Evolutionary conservation across 1,140 invertebrate species (phyloP).

Genomic region (Cotesia glomerata): DNA sequence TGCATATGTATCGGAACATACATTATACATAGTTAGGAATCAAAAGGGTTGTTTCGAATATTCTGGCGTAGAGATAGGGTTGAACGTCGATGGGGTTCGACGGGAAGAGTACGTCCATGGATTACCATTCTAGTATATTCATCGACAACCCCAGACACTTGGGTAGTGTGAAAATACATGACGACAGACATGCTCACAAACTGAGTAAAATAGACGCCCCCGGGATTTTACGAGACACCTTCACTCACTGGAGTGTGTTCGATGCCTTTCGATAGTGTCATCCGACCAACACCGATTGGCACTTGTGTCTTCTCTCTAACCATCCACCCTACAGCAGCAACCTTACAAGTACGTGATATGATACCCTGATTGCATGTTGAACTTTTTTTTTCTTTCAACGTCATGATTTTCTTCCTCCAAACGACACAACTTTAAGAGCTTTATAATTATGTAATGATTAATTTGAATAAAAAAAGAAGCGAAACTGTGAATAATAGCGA

Average conservation of each 20-base stretch:
- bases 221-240: background rate
- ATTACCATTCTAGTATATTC: constrained; percentile 39
- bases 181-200: constrained; percentile 10
- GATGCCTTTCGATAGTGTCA: constrained; percentile 21
- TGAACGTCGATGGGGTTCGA: constrained; percentile 42
- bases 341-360: background rate
- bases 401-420: background rate
- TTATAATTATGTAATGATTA: background rate
- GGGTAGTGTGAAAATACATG: constrained; percentile 33
- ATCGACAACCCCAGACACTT: constrained; percentile 2
- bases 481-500: background rate
- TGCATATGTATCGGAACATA: too few relatives aligned
- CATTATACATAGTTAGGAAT: background rate
- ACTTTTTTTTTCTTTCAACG: background rate
- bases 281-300: constrained; percentile 20
- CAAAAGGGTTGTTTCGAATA: constrained; percentile 50
- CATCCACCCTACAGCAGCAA: constrained; percentile 1
- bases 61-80: constrained; percentile 35
- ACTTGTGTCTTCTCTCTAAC: constrained; percentile 18
- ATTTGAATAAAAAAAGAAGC: background rate
- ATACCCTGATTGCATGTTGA: background rate
- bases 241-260: background rate
- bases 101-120: constrained; percentile 30
- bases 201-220: background rate
- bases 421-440: background rate